phyloP scores from a whole-genome alignment of 2,888 invertebrate genomes.

The Agrotis ipsilon region DNA sequence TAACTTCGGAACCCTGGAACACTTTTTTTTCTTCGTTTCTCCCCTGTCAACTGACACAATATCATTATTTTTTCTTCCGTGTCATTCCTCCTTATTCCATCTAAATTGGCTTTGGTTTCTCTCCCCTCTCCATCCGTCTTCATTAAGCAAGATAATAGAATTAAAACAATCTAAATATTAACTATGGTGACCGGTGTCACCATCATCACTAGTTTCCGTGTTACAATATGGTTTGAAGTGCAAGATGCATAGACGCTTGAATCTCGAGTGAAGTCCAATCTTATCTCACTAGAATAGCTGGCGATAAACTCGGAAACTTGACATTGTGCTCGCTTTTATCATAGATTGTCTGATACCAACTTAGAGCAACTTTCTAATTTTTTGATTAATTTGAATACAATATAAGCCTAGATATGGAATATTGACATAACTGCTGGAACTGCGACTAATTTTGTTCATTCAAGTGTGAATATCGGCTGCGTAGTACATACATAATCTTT shows the following conservation, averaged over 20 bases:
- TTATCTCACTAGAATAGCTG: constrained; percentile 36
- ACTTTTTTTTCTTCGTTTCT: not conserved
- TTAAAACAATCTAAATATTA: not conserved
- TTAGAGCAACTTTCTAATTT: constrained; percentile 31
- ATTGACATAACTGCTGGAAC: constrained; percentile 27
- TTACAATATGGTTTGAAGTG: constrained; percentile 20
- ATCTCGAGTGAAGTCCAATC: constrained; percentile 31
- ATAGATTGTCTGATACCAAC: constrained; percentile 29
- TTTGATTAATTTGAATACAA: constrained; percentile 46
- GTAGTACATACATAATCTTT: constrained; percentile 18
- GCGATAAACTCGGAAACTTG: constrained; percentile 47
- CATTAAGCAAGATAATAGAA: not conserved
- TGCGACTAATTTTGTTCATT: constrained; percentile 25
- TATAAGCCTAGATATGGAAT: constrained; percentile 26
- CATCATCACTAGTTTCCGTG: no score
- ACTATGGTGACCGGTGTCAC: not conserved
- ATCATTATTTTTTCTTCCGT: not conserved
- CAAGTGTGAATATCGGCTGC: constrained; percentile 7
- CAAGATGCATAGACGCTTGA: constrained; percentile 21
- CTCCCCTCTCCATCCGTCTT: not conserved
- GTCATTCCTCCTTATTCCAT: not conserved
- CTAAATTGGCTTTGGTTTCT: not conserved
- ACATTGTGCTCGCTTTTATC: constrained; percentile 49
- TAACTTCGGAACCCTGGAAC: not conserved
- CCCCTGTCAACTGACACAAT: not conserved